phyloP scores from a whole-genome alignment of 2,888 invertebrate species.

The Scrobipalpa atriplicella region DNA sequence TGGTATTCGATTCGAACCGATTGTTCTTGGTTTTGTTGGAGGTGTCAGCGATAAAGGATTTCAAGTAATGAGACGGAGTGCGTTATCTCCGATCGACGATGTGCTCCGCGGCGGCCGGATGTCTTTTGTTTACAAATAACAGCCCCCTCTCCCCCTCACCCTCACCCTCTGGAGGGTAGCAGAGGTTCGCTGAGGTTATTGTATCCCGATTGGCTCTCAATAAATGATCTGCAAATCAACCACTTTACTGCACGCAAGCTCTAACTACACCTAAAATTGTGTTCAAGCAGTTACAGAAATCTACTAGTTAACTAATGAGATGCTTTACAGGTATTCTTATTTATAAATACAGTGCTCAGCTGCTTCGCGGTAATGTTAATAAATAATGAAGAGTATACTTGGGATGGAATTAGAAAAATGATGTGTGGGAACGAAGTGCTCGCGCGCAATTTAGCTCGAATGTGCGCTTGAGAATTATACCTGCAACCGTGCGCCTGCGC shows the following conservation, averaged over 20 bases:
- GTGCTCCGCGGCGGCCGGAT: slow-evolving; percentile 36
- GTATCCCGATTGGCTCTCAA: background rate
- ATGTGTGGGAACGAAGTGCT: slow-evolving; percentile 73
- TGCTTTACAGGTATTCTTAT: background rate
- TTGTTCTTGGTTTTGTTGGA: slow-evolving; percentile 52
- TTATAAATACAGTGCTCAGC: background rate
- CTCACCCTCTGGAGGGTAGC: background rate
- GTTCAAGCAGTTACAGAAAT: background rate
- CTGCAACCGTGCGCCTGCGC: slow-evolving; percentile 30
- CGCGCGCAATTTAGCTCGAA: slow-evolving; percentile 70
- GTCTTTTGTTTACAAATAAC: slow-evolving; percentile 45
- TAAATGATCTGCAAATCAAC: background rate
- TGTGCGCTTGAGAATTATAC: slow-evolving; percentile 70
- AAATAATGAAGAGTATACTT: slow-evolving; percentile 62
- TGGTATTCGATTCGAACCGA: slow-evolving; percentile 59
- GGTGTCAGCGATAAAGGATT: slow-evolving; percentile 49
- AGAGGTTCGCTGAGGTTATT: too few species aligned
- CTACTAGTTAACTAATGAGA: background rate
- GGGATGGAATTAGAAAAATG: slow-evolving; percentile 71
- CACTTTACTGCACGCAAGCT: background rate
- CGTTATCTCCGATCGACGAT: slow-evolving; percentile 46
- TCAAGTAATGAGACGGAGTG: slow-evolving; percentile 49
- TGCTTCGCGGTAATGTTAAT: slow-evolving; percentile 54
- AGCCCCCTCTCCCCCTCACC: background rate
- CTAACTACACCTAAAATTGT: too few species aligned